Conservation (phyloP, 2,113 vertebrate species). For the Equus quagga region DNA sequence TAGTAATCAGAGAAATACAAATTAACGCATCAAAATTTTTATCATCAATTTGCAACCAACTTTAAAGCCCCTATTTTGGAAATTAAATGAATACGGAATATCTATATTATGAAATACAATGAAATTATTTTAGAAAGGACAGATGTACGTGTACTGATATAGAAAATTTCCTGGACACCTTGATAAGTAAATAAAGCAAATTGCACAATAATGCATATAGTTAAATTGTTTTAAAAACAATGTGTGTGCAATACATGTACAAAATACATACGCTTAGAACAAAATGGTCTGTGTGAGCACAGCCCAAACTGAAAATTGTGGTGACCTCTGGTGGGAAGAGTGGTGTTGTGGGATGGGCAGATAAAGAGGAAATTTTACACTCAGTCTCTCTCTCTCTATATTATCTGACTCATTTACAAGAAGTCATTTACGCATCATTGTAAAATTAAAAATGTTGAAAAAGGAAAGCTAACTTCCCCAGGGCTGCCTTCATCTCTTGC, state of each 20-base stretch:
- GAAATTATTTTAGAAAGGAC: neutral
- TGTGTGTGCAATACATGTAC: neutral
- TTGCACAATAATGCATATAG: neutral
- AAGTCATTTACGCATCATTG: neutral
- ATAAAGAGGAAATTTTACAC: neutral
- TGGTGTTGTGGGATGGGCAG: neutral
- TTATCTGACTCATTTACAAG: neutral
- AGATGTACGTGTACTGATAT: neutral
- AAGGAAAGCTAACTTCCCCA: neutral
- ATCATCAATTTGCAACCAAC: neutral
- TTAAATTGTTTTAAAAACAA: neutral
- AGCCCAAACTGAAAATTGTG: neutral
- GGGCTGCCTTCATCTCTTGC: neutral
- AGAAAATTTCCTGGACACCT: neutral
- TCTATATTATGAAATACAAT: neutral
- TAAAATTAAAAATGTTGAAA: constrained; percentile 6
- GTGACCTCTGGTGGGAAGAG: neutral
- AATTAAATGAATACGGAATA: neutral
- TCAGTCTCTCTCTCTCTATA: neutral
- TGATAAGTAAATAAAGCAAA: constrained; percentile 12
- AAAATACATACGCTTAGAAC: neutral
- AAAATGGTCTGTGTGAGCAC: neutral
- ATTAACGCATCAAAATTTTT: neutral
- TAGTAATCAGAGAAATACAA: neutral
- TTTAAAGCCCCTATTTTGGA: neutral